These are phyloP conservation scores for Bettongia penicillata DNA, from an alignment of 2,113 vertebrate species.

Conservation along the genomic window DNA sequence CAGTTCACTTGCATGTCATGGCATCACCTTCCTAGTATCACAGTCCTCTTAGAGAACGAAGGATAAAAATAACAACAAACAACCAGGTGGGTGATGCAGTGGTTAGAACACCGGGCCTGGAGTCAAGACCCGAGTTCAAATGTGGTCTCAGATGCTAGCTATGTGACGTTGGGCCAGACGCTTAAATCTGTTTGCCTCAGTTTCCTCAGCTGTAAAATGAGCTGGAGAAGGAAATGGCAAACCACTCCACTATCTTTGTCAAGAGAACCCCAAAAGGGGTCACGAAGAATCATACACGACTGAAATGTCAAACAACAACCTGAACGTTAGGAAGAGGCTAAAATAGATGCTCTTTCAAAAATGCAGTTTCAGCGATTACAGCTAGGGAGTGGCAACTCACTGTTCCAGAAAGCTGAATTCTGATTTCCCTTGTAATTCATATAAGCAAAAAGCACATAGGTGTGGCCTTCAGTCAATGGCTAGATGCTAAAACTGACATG, in stretches of 20 bases:
- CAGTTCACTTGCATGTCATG: too few relatives aligned
- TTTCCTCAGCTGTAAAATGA: background rate
- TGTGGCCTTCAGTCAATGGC: background rate
- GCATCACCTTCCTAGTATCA: too few relatives aligned
- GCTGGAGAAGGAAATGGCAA: background rate
- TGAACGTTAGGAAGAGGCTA: background rate
- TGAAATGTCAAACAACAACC: background rate
- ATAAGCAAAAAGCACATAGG: background rate
- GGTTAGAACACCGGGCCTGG: background rate
- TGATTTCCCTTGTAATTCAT: background rate
- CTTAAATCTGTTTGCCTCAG: background rate
- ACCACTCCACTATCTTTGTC: background rate
- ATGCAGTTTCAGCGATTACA: background rate
- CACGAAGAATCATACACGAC: background rate
- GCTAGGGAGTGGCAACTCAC: background rate
- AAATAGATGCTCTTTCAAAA: background rate
- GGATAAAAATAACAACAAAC: too few relatives aligned
- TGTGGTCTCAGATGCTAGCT: background rate
- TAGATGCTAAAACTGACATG: background rate
- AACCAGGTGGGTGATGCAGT: background rate
- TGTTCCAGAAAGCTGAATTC: conserved; percentile 3
- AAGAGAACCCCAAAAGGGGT: background rate
- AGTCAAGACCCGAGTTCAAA: background rate
- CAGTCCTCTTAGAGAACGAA: too few relatives aligned
- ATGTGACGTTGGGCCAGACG: background rate